Evolutionary conservation across 2,113 vertebrate genomes (phyloP).

Genomic region (Chitala chitala): DNA sequence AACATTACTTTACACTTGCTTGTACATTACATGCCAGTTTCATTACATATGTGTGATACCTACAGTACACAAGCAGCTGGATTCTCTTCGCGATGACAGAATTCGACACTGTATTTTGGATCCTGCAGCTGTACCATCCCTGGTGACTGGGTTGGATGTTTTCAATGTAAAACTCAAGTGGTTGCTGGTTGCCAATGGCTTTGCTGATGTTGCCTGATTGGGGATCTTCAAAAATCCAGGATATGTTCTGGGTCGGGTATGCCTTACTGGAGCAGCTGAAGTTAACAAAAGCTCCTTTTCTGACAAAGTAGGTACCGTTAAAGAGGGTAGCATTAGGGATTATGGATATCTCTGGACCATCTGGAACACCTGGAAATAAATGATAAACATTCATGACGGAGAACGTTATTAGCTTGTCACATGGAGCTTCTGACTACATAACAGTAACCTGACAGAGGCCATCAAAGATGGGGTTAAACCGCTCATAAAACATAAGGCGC

Average conservation of each 20-base stretch:
- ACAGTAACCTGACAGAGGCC: background rate
- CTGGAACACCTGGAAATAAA: slow-evolving; percentile 49
- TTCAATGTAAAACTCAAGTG: slow-evolving; percentile 43
- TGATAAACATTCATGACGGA: background rate
- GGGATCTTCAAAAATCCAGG: slow-evolving; percentile 50
- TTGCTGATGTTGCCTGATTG: slow-evolving; percentile 24
- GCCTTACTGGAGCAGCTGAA: slow-evolving; percentile 62
- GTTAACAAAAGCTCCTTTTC: slow-evolving; percentile 39
- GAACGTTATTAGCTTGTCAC: background rate
- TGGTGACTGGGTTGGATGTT: slow-evolving; percentile 55
- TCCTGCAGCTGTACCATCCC: slow-evolving; percentile 68
- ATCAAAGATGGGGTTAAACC: too few species aligned
- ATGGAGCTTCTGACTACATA: background rate
- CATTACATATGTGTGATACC: slow-evolving; percentile 35
- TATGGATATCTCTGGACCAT: slow-evolving; percentile 53
- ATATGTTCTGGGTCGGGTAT: slow-evolving; percentile 46
- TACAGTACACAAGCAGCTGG: slow-evolving; percentile 78
- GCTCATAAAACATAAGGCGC: too few species aligned
- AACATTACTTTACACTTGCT: background rate
- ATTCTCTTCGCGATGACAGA: slow-evolving; percentile 36
- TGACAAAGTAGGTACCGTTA: slow-evolving; percentile 57
- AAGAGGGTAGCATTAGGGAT: slow-evolving; percentile 33
- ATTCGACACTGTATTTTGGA: slow-evolving; percentile 52
- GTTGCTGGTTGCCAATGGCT: slow-evolving; percentile 8
- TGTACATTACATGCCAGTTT: background rate